Percentiles rank a stretch among this genome's conserved stretches.
Evolutionary conservation across 2,113 vertebrate species (phyloP).

Genomic region (Poicephalus meyeri): DNA sequence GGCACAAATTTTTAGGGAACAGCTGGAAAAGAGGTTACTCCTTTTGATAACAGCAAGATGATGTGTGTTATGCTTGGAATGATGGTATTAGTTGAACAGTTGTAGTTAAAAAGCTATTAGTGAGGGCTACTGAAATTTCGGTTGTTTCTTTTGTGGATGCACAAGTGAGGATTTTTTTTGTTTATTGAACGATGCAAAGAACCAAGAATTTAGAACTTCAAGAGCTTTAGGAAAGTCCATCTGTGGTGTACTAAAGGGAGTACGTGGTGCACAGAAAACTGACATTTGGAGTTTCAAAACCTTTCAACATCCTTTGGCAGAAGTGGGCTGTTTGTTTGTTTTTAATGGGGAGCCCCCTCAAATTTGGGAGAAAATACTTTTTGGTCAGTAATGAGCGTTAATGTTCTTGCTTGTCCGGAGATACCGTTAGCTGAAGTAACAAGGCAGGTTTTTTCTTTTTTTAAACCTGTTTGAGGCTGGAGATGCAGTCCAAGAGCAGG

Average conservation of each 20-base stretch:
- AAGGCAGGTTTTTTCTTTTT: background rate
- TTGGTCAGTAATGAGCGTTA: background rate
- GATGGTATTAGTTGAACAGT: background rate
- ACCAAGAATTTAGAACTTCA: background rate
- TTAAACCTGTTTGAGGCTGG: background rate
- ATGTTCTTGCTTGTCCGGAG: background rate
- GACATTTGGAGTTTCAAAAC: background rate
- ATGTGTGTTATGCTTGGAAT: accelerated
- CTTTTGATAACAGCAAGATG: background rate
- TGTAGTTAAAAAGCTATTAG: background rate
- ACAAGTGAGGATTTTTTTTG: background rate
- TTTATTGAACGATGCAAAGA: background rate
- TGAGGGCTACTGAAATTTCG: background rate
- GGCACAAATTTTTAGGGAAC: background rate
- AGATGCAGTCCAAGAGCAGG: background rate
- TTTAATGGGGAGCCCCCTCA: background rate
- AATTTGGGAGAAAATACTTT: background rate
- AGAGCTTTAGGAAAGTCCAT: background rate
- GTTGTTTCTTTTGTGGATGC: background rate
- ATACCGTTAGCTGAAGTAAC: background rate
- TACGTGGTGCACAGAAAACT: background rate
- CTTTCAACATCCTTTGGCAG: background rate
- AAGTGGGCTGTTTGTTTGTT: background rate
- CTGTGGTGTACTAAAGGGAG: background rate
- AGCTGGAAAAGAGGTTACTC: background rate